Conservation (phyloP, 2,888 invertebrate genomes). For the Sminthurinus aureus region DNA sequence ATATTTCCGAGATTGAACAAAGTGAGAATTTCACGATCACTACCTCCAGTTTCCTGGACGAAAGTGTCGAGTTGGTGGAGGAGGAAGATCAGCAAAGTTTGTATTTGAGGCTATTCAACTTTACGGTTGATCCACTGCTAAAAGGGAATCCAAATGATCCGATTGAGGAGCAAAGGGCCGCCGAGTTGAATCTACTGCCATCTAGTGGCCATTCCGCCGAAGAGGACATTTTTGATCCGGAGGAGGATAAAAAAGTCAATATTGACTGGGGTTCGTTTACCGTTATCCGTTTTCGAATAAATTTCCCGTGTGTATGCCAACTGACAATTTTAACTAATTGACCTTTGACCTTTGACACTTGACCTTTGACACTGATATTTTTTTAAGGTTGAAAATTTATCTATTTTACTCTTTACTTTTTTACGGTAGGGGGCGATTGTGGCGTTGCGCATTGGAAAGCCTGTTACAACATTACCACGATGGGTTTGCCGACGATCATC, state of each 20-base stretch:
- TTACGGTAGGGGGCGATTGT: constrained; percentile 16
- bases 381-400: constrained; percentile 43
- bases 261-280: constrained; percentile 23
- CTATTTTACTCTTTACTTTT: background rate
- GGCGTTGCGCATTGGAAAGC: constrained; percentile 27
- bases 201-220: background rate
- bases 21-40: background rate
- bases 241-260: constrained; percentile 34
- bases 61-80: constrained; percentile 29
- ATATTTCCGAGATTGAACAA: background rate
- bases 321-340: too few species aligned
- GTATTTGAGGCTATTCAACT: background rate
- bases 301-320: too few species aligned
- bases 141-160: background rate
- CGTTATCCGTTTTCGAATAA: too few species aligned
- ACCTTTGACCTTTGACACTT: too few species aligned
- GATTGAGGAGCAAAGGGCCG: background rate
- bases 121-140: background rate
- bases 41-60: constrained; percentile 12
- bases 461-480: constrained; percentile 35
- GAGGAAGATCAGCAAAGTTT: background rate
- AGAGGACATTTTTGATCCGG: constrained; percentile 16
- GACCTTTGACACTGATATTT: too few species aligned
- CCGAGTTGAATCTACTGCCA: background rate
- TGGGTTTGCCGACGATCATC: constrained; percentile 1